A percentile compares a stretch with the other conserved stretches of the same genome.
Evolutionary conservation across 2,113 vertebrate species (phyloP).

Genomic region (Microcebus jonahi): DNA sequence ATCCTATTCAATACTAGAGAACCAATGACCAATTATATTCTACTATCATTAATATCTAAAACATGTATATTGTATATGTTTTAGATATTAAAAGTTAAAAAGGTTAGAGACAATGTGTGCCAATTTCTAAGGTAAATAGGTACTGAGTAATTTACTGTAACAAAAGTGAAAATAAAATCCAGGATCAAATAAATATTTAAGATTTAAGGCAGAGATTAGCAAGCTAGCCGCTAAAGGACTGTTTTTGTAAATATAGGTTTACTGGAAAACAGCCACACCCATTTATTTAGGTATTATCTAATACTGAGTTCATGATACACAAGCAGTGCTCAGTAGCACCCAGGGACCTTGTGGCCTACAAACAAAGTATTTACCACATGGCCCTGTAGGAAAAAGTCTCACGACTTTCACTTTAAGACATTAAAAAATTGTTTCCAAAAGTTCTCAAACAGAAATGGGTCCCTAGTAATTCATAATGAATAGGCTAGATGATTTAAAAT

Average conservation of each 20-base stretch:
- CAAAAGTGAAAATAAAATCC: conserved; percentile 6
- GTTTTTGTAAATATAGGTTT: background rate
- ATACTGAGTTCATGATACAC: background rate
- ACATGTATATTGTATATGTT: background rate
- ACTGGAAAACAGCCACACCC: background rate
- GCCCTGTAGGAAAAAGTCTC: background rate
- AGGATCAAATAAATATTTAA: background rate
- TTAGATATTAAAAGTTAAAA: background rate
- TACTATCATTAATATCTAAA: background rate
- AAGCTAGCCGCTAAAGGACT: background rate
- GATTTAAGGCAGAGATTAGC: background rate
- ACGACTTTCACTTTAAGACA: background rate
- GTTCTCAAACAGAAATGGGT: background rate
- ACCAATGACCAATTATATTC: background rate
- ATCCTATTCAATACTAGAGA: background rate
- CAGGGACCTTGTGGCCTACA: background rate
- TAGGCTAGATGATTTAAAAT: background rate
- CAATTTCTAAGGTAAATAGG: conserved; percentile 23
- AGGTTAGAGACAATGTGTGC: background rate
- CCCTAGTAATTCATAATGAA: background rate
- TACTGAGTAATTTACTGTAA: background rate
- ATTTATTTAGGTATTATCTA: background rate
- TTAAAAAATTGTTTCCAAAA: background rate
- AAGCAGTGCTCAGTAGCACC: background rate
- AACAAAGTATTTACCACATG: background rate